A percentile compares a stretch with the other conserved stretches of the same genome.
These are phyloP conservation scores for Rhamphomyia laevipes DNA, from an alignment of 2,888 invertebrate species.

Conservation along the genomic window DNA sequence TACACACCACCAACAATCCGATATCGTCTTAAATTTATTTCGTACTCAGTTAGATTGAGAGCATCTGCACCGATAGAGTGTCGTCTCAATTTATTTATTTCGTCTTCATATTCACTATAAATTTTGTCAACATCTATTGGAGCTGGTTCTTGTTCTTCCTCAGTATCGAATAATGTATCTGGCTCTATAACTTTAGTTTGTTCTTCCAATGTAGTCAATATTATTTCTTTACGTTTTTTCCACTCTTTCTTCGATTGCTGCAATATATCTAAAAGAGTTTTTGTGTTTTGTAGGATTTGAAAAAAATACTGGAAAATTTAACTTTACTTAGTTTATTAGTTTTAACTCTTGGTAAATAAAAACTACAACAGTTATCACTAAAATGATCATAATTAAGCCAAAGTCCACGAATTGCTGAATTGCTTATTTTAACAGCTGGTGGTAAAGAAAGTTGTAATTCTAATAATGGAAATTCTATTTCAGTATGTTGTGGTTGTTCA, in stretches of 20 bases:
- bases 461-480: constrained; percentile 38
- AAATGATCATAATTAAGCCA: constrained; percentile 44
- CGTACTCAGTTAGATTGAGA: constrained; percentile 40
- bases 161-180: constrained; percentile 21
- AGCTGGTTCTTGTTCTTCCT: constrained; percentile 24
- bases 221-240: constrained; percentile 36
- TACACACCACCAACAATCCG: constrained; percentile 65
- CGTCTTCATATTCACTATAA: constrained; percentile 36
- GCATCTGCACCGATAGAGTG: constrained; percentile 30
- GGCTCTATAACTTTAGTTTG: constrained; percentile 23
- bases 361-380: constrained; percentile 39
- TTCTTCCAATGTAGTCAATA: constrained; percentile 33
- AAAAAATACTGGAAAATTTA: neutral
- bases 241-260: constrained; percentile 35
- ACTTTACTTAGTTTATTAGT: constrained; percentile 25
- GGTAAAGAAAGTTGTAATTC: constrained; percentile 39
- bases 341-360: constrained; percentile 21
- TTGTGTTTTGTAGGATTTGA: no score
- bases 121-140: constrained; percentile 34
- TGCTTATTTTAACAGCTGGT: constrained; percentile 33
- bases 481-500: constrained; percentile 27
- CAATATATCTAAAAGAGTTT: constrained; percentile 24
- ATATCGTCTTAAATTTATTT: constrained; percentile 64
- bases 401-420: constrained; percentile 39
- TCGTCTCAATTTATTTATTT: constrained; percentile 28